Percentiles rank a stretch among this genome's conserved stretches.
Evolutionary conservation across 1,140 invertebrate genomes (phyloP).

Genomic region (Theocolax elegans): DNA sequence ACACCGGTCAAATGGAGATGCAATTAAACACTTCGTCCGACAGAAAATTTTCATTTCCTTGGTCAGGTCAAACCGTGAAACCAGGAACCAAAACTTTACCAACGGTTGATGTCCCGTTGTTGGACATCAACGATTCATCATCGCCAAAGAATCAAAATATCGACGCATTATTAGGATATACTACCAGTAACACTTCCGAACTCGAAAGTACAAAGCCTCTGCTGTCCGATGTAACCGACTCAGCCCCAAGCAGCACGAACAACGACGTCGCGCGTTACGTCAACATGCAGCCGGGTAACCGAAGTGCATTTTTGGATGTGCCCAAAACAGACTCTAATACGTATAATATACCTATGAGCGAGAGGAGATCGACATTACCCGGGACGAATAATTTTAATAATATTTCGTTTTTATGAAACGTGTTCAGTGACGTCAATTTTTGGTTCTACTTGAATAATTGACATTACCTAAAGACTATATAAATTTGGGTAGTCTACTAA

Average conservation of each 20-base stretch:
- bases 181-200: constrained; percentile 17
- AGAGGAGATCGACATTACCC: constrained; percentile 4
- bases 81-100: neutral
- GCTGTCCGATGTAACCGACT: constrained; percentile 22
- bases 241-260: constrained; percentile 17
- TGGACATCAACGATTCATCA: constrained; percentile 48
- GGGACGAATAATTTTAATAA: constrained; percentile 23
- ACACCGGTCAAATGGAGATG: constrained; percentile 71
- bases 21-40: constrained; percentile 58
- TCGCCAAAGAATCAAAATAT: constrained; percentile 34
- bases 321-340: neutral
- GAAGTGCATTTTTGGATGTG: constrained; percentile 8
- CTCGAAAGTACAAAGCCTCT: constrained; percentile 49
- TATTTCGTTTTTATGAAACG: constrained; percentile 6
- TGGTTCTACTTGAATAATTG: neutral
- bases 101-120: constrained; percentile 40
- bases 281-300: constrained; percentile 28
- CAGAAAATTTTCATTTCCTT: constrained; percentile 60
- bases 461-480: neutral
- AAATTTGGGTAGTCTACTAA: neutral
- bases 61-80: constrained; percentile 41
- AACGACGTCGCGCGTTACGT: constrained; percentile 15
- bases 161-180: constrained; percentile 27
- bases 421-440: constrained; percentile 3
- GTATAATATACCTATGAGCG: constrained; percentile 21